Evolutionary conservation across 2,797 vertebrate genomes (phyloP).

Genomic region (Gephyroberyx darwinii): DNA sequence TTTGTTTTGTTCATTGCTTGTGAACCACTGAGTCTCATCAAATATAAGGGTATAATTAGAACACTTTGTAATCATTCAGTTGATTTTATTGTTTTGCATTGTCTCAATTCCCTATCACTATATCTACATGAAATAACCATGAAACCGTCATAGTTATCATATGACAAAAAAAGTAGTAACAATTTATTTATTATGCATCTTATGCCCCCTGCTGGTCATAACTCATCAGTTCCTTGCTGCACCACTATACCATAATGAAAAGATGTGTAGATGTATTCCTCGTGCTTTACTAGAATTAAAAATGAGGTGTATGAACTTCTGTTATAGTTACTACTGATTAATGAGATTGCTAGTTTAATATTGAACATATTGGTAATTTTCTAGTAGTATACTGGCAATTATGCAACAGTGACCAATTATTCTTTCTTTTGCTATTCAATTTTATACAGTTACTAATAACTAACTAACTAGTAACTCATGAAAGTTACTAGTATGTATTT

Average conservation of each 20-base stretch:
- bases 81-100: slow-evolving; percentile 45
- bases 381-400: neutral
- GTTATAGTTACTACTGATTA: neutral
- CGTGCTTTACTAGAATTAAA: neutral
- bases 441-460: too few species aligned
- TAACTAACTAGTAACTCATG: too few species aligned
- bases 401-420: neutral
- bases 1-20: slow-evolving; percentile 69
- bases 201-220: slow-evolving; percentile 59
- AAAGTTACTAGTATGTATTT: too few species aligned
- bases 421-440: too few species aligned
- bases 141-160: neutral
- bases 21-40: slow-evolving; percentile 70
- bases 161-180: slow-evolving; percentile 13
- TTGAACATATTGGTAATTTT: too few species aligned
- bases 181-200: slow-evolving; percentile 24
- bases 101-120: slow-evolving; percentile 31
- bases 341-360: neutral
- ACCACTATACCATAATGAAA: neutral
- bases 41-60: slow-evolving; percentile 73
- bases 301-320: neutral
- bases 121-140: slow-evolving; percentile 1
- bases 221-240: neutral
- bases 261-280: neutral
- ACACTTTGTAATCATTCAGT: slow-evolving; percentile 41